Conservation (phyloP, 92 coral and sea anemone species). For the Desmophyllum pertusum region DNA sequence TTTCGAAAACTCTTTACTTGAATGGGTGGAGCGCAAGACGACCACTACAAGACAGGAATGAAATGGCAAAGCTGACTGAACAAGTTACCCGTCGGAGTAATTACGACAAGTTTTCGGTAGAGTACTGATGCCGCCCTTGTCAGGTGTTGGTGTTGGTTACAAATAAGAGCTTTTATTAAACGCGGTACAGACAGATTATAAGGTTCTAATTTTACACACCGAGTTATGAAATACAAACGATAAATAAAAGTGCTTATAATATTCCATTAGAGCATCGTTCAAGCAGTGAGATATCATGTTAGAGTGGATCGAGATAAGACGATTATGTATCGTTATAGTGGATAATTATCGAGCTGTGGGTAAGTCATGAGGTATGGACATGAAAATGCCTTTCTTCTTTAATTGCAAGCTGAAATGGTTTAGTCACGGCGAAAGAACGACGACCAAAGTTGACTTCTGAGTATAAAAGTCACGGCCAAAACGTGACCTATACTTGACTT, state of each 20-base stretch:
- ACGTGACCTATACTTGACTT: not conserved
- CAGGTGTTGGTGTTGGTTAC: not conserved
- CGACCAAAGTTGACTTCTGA: not conserved
- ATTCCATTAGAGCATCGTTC: not conserved
- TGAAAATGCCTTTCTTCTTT: not conserved
- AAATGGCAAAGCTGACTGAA: not conserved
- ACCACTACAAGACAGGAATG: not conserved
- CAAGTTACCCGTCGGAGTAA: too few relatives aligned
- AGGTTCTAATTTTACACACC: not conserved
- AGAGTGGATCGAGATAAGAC: not conserved
- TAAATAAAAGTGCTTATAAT: not conserved
- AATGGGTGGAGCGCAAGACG: not conserved
- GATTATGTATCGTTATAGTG: not conserved
- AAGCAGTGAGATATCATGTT: not conserved
- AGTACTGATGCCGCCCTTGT: too few relatives aligned
- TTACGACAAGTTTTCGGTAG: too few relatives aligned
- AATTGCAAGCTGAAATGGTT: not conserved
- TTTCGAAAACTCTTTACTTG: not conserved
- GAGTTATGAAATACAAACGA: not conserved
- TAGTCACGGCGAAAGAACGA: not conserved
- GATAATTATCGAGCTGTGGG: not conserved
- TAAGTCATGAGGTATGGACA: not conserved
- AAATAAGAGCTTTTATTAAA: not conserved
- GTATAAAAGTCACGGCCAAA: not conserved
- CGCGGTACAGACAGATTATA: not conserved